Conservation (phyloP, 2,888 invertebrate species). For the Aradus depressus region DNA sequence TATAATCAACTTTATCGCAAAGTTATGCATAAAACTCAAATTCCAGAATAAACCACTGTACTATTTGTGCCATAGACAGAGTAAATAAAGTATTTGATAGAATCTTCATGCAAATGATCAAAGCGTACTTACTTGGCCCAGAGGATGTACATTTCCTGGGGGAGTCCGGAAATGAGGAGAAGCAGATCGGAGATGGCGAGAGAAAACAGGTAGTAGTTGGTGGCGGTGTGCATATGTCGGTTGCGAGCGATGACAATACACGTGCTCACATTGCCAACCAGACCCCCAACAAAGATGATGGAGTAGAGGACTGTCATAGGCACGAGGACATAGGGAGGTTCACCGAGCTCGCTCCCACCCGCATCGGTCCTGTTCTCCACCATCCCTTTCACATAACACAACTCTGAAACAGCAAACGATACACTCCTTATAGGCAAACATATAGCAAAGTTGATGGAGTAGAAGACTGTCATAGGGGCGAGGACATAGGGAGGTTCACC, state of each 20-base stretch:
- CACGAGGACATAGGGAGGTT: constrained; percentile 50
- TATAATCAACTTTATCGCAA: no score
- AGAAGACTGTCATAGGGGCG: constrained; percentile 56
- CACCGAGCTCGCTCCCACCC: constrained; percentile 29
- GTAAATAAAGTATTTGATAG: no score
- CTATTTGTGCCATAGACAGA: no score
- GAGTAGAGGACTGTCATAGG: constrained; percentile 57
- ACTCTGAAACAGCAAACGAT: no score
- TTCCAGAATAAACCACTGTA: no score
- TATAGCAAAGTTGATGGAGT: constrained; percentile 55
- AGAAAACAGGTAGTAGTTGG: constrained; percentile 72
- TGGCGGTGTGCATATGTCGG: constrained; percentile 71
- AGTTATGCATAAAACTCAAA: no score
- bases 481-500: constrained; percentile 48
- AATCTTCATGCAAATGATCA: no score
- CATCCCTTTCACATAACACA: no score
- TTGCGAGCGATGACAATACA: constrained; percentile 67
- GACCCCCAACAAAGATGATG: constrained; percentile 58
- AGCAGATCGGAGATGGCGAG: constrained; percentile 66
- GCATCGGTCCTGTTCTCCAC: no score
- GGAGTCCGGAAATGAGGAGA: constrained; percentile 61
- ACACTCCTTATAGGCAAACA: no score
- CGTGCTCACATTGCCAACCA: constrained; percentile 67
- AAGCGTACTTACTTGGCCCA: constrained; percentile 48
- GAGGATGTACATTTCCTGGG: constrained; percentile 62